These are phyloP conservation scores for Eupristina koningsbergeri DNA, from an alignment of 1,140 invertebrate genomes.

Conservation along the genomic window DNA sequence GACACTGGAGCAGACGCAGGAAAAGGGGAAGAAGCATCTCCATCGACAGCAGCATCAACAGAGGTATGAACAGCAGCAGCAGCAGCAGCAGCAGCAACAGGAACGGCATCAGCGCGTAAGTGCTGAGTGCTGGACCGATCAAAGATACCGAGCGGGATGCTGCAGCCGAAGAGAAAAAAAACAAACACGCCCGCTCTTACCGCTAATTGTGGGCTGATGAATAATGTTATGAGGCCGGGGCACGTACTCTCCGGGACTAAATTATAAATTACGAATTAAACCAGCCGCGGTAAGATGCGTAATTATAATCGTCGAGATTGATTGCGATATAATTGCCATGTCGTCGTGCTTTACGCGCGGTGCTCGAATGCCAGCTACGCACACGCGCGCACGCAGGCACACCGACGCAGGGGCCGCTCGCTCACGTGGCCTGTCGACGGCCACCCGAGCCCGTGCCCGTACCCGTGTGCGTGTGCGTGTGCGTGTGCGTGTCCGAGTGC, in stretches of 20 bases:
- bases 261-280: conserved; percentile 26
- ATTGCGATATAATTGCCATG: conserved; percentile 54
- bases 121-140: background rate
- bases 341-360: conserved; percentile 37
- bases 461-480: background rate
- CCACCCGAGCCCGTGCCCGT: background rate
- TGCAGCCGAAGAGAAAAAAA: background rate
- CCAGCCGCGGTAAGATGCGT: background rate
- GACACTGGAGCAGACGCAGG: background rate
- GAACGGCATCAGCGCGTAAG: background rate
- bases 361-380: conserved; percentile 8
- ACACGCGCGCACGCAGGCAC: too few species aligned
- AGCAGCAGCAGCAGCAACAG: background rate
- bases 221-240: conserved; percentile 10
- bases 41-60: too few species aligned
- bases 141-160: background rate
- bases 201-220: conserved; percentile 26
- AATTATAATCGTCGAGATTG: conserved; percentile 43
- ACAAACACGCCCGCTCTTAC: background rate
- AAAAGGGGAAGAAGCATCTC: background rate
- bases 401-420: too few species aligned
- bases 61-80: too few species aligned
- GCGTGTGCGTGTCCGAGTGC: background rate
- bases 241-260: background rate
- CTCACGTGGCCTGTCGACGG: background rate